Evolutionary conservation across 2,113 vertebrate genomes (phyloP).

Genomic region (Sylvia atricapilla): DNA sequence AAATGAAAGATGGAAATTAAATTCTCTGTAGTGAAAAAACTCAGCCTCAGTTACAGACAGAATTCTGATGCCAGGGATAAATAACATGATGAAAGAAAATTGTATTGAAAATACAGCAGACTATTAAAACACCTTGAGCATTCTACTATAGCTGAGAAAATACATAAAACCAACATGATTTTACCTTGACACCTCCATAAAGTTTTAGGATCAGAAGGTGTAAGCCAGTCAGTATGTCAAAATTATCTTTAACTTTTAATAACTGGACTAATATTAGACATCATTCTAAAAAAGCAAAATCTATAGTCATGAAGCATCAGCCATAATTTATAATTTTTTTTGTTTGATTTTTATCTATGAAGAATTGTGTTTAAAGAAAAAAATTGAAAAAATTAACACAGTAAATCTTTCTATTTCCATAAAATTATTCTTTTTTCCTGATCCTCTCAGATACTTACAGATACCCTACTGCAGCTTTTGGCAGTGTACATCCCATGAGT

Average conservation of each 20-base stretch:
- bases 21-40: background rate
- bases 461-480: background rate
- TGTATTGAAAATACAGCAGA: background rate
- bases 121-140: background rate
- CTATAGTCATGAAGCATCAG: background rate
- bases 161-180: background rate
- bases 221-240: background rate
- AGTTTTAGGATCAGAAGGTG: background rate
- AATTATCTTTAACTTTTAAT: background rate
- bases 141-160: background rate
- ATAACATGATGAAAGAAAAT: background rate
- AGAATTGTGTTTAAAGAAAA: background rate
- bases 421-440: background rate
- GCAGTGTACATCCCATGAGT: background rate
- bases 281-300: background rate
- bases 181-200: background rate
- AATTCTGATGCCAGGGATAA: background rate
- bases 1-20: background rate
- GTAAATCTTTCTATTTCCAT: background rate
- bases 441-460: background rate
- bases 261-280: background rate
- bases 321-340: background rate
- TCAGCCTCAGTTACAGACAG: background rate
- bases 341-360: background rate
- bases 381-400: fast-evolving